Base-by-base conservation (phyloP, 2,888 invertebrate species). In the Drosophila pseudotakahashii region DNA sequence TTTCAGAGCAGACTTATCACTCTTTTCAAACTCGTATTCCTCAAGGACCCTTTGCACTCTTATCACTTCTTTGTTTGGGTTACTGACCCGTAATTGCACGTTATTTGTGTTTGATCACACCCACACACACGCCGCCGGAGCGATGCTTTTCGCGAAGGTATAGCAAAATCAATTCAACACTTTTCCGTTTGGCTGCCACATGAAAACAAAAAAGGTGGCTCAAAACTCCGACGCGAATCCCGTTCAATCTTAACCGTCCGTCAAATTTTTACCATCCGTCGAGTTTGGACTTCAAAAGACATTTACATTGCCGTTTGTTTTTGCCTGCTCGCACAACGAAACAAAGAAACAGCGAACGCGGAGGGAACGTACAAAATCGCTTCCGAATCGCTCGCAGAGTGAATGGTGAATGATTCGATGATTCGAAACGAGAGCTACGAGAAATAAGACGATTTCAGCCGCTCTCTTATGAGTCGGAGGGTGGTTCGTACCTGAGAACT, bases 41-140 rank as follows among this genome's bases (percentile, higher is more conserved):
- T 37, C 53, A 67, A 50, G 44, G 47, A 62, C 59, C 14, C 23
- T 26, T 61, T 34, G 53, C 36, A 16, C 47, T 54, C 45, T 54
- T 83, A 74, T 80, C 78, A 75, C 78, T 81, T 58, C 70, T 67
- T 72, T 69, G 58, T 69, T 72, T 55, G 66, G 67, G 41, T 48
- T 62, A 62, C 62, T 62, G 62, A 62, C 60, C 62, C 62, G 32
- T 48, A 48, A 60, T 60, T 62, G 62, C 62, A 48, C 62, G 32
- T 48, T 62, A 62, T 62, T 62, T 60, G n/a, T 48, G 60, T 62
- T 62, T 39, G 7, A 32, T 23, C 23, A 45, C 37, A 45, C 30
- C 13, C 55, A 34, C 55, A 58, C 58, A 44, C 61, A 16, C 57
- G 34, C 19, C 19, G 39, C n/a, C 39, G 39, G 14, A 32, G 44